Base-by-base conservation (phyloP, 2,888 invertebrate species). In the Lasioglossum villosulum region DNA sequence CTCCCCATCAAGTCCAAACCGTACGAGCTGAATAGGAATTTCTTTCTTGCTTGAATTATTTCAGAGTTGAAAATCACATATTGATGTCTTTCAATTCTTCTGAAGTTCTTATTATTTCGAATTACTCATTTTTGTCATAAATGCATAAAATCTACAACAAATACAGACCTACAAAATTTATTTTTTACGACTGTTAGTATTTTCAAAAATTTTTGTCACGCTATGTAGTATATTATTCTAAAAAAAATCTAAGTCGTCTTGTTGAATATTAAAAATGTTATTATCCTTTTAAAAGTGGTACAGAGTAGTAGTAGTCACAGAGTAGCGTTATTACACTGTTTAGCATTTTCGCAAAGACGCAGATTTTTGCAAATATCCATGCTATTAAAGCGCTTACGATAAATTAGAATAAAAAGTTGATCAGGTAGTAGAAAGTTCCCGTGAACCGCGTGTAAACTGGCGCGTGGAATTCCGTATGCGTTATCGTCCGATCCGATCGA, bases 401-500 rank as follows among this genome's bases (percentile, higher is more conserved):
- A 52, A 52, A 23, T 52, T 52, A 23, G 52, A 52, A 23, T 23
- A 52, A 52, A 52, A 52, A 52, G 52, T 52, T 23, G 52, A 52
- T 52, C 52, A 10, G 52, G 10, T 1, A 52, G 52, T n/a, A 52
- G 56, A 89, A 90, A 90, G 72, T 86, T 89, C 70, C 68, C 68
- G 30, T 66, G 72, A 56, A 78, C 75, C 78, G 78, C 88, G 83
- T 84, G 88, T 84, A 83, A 85, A 84, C 84, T 78, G 82, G 30
- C 75, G 83, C 81, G 86, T 52, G 78, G 80, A 83, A 89, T 88
- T 84, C 79, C 72, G 77, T 71, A 42, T 75, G 84, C 82, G 81
- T 90, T 83, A 87, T 90, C 89, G 80, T 63, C 63, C 82, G 76
- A 75, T 74, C 84, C 82, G 52, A 84, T 84, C 84, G 84, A 80